Conservation (phyloP, 2,888 invertebrate genomes). For the Limulus polyphemus region DNA sequence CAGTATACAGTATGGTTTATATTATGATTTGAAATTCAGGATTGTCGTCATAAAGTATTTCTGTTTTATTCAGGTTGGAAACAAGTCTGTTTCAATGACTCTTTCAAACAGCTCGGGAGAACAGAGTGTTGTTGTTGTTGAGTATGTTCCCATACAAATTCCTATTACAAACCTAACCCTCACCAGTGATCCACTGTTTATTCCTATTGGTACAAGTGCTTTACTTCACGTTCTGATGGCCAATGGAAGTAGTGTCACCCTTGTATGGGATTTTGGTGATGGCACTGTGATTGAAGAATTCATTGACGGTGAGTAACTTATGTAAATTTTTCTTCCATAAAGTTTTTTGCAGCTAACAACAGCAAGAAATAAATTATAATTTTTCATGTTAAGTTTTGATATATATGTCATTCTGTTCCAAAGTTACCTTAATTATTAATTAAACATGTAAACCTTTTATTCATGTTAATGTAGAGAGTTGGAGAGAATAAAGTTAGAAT, state of each 20-base stretch:
- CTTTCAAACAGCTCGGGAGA: conserved; percentile 1
- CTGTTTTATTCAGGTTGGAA: conserved; percentile 11
- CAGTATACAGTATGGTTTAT: background rate
- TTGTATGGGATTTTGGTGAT: conserved; percentile 13
- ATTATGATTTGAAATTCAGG: background rate
- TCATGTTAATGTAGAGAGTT: too few species aligned
- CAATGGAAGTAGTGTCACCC: conserved; percentile 11
- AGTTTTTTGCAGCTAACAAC: background rate
- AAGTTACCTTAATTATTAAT: background rate
- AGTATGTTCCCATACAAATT: conserved; percentile 12
- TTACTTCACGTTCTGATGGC: conserved; percentile 1
- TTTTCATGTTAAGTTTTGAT: background rate
- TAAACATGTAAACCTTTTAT: too few species aligned
- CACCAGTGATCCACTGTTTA: background rate
- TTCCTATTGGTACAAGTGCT: conserved; percentile 5
- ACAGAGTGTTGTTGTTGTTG: background rate
- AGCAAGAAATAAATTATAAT: background rate
- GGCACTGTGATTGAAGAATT: conserved; percentile 4
- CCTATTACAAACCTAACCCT: conserved; percentile 8
- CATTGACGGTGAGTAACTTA: conserved; percentile 6
- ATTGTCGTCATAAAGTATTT: background rate
- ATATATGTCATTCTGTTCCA: background rate
- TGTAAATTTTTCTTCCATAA: too few species aligned
- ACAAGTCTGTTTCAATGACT: conserved; percentile 7
- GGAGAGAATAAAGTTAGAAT: too few species aligned